Conservation (phyloP, 1,140 invertebrate species). For the Macrocentrus cingulum region DNA sequence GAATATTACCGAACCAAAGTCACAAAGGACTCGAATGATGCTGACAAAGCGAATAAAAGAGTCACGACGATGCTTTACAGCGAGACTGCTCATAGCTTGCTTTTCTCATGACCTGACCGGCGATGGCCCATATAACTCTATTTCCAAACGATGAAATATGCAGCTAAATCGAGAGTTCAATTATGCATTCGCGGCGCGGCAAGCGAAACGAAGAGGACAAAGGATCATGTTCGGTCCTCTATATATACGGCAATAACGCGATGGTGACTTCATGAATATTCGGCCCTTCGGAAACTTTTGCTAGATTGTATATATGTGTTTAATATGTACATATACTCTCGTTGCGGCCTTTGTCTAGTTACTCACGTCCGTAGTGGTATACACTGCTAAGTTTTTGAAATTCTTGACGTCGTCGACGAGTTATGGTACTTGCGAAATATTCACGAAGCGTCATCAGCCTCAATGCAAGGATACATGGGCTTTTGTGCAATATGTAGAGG, state of each 20-base stretch:
- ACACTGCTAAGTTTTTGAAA: conserved; percentile 1
- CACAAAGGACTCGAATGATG: conserved; percentile 8
- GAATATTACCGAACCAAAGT: conserved; percentile 4
- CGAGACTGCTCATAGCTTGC: not conserved
- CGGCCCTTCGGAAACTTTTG: conserved; percentile 30
- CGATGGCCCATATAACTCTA: conserved; percentile 19
- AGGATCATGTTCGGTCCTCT: conserved; percentile 13
- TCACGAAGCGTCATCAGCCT: not conserved
- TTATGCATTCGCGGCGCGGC: conserved; percentile 29
- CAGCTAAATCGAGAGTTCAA: conserved; percentile 32
- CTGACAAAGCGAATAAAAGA: conserved; percentile 20
- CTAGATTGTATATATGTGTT: conserved; percentile 33
- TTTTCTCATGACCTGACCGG: not conserved
- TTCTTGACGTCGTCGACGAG: conserved; percentile 2
- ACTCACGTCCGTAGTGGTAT: no score
- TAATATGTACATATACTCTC: no score
- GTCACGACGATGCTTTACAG: not conserved
- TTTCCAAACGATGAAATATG: conserved; percentile 32
- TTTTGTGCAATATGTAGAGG: no score
- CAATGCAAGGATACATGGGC: not conserved
- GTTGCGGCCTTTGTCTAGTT: conserved; percentile 28
- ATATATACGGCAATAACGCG: not conserved
- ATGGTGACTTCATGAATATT: conserved; percentile 31
- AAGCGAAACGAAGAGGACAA: conserved; percentile 19
- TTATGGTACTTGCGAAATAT: not conserved